Evolutionary conservation across 2,113 vertebrate species (phyloP).

Genomic region (Hippotragus niger): DNA sequence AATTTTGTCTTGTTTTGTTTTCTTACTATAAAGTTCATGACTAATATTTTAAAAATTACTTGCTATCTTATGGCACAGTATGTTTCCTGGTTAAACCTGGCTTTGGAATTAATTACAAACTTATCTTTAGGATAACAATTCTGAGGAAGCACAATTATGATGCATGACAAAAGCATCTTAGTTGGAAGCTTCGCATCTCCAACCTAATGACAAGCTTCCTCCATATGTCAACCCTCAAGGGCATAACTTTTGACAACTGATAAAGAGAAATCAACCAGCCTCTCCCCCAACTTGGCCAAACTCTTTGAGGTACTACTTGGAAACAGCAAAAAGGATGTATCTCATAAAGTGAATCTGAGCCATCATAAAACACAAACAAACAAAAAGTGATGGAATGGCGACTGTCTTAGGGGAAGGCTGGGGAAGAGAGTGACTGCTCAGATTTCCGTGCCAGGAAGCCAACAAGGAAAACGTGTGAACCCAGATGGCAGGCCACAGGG

Average conservation of each 20-base stretch:
- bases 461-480: not conserved
- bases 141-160: not conserved
- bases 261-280: not conserved
- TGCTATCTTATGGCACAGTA: not conserved
- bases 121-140: not conserved
- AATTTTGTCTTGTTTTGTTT: not conserved
- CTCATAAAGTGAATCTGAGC: not conserved
- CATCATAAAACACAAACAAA: not conserved
- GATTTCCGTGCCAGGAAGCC: not conserved
- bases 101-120: not conserved
- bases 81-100: not conserved
- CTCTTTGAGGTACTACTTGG: not conserved
- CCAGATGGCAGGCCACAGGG: not conserved
- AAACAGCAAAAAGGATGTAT: not conserved
- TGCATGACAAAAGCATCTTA: not conserved
- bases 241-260: not conserved
- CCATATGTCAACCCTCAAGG: not conserved
- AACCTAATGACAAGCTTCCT: not conserved
- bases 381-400: not conserved
- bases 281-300: not conserved
- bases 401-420: not conserved
- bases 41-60: not conserved
- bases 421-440: not conserved
- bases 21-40: not conserved
- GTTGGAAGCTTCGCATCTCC: not conserved